Evolutionary conservation across 2,113 vertebrate genomes (phyloP), one percentile per base, ranked within the genome.

Genomic region (Cinclus cinclus): DNA sequence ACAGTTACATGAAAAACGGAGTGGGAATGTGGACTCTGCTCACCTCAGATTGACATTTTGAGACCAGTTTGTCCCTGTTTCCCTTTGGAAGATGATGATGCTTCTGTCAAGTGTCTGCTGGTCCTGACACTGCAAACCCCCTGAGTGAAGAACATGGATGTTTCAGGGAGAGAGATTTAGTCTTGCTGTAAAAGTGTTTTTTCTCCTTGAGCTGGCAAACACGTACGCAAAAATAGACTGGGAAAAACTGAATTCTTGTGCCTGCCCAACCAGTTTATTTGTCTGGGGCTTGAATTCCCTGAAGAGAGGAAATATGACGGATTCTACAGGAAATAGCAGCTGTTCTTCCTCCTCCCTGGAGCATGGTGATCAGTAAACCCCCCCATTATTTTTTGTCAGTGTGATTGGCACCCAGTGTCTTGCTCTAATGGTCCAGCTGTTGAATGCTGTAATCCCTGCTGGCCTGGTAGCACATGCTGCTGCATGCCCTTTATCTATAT

Each of bases 291-390:
- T 94, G 81, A 95, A 96, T 97, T 95, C 94, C 92, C 91, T 55
- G 27, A 87, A 78, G 97, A 77, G 90, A 91, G 91, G 74, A 92
- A 94, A 91, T 55, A 13, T 17, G 89, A 68, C 4, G 18, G 79
- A 68, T 77, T 75, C 90, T 91, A 65, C 53, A 87, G 92, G 93
- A 97, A 96, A 63, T 85, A 88, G 90, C 97, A 97, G 81, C 94
- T 97, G 92, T 91, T 96, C 3, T 85, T 81, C 46, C 83, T 96
- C 83, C 63, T 96, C 94, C 80, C 84, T 21, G 77, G 86, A 68
- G 91, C 52, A 85, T 49, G 12, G 6, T 86, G 65, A 79, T 95
- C 59, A 64, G 84, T 76, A 84, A 92, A 33, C 37, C 73, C 41
- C 41, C 15, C 28, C 8, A 8, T 52, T 37, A 18, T 75, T 49